Base-by-base conservation (phyloP, 2,113 vertebrate species). In the Hippopotamus amphibius region DNA sequence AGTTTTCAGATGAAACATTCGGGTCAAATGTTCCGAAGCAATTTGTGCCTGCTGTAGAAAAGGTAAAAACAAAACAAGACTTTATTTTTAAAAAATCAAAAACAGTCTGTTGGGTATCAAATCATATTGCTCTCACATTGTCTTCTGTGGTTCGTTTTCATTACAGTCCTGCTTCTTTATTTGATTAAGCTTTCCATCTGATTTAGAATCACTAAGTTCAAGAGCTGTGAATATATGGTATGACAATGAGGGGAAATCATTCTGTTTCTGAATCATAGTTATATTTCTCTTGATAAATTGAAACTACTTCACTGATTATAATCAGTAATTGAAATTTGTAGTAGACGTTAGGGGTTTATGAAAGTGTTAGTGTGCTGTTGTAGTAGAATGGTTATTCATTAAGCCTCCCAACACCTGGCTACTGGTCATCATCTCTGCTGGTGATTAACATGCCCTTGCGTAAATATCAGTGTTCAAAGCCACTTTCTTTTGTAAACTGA, bases 11-110 rank as follows among this genome's bases (percentile, higher is more conserved):
- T 97, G 98, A 98, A 97, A 99, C 99, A 0, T n/a, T 99, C 1
- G 99, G 99, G 95, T 99, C 99, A 59, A 99, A 99, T 76, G 17
- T 99, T 80, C 99, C 99, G 15, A 99, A 99, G 94, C 99, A 99
- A 92, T 99, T 99, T 30, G 91, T 99, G 4, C 99, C 99, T 0
- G 99, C 99, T 50, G 89, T 99, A 55, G 99, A 99, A 96, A 99
- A 99, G 99, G 99, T 99, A 97, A 96, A 21, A 57, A 57, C 1
- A 37, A 57, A 3, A 24, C 30, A 17, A 71, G 65, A 5, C 16
- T 48, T 63, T n/a, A 24, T 16, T 81, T 89, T 90, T 11, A 33
- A 11, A 53, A 57, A 74, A 41, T 48, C 37, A 79, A 79, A 87
- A 55, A 30, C 28, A 53, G 24, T 63, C 28, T 53, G 6, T 63